Percentiles rank a stretch among this genome's conserved stretches.
Evolutionary conservation across 2,888 invertebrate species (phyloP).

Genomic region (Sabatieria punctata): DNA sequence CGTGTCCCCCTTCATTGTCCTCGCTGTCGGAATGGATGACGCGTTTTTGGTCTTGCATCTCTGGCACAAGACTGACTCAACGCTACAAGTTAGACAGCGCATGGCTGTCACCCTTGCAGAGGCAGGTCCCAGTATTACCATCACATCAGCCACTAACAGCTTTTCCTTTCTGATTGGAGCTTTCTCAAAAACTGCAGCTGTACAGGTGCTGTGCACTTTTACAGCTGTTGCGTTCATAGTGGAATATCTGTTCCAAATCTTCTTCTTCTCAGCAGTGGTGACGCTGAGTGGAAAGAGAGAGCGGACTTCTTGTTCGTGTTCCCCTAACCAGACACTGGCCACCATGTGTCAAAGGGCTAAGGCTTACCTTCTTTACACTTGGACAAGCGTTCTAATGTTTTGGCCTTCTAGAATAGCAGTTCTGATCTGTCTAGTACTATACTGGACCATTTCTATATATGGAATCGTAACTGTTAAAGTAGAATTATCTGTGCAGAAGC

Average conservation of each 20-base stretch:
- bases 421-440: too few relatives aligned
- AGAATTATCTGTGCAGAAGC: too few relatives aligned
- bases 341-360: too few relatives aligned
- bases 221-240: slow-evolving; percentile 1
- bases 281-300: slow-evolving; percentile 1
- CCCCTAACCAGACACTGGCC: too few relatives aligned
- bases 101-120: background rate
- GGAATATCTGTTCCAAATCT: slow-evolving; percentile 2
- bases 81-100: background rate
- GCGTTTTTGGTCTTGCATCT: background rate
- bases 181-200: background rate
- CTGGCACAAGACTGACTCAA: background rate
- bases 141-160: slow-evolving; percentile 5
- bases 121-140: slow-evolving; percentile 2
- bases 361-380: too few relatives aligned
- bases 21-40: slow-evolving; percentile 2
- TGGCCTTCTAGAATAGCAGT: too few relatives aligned
- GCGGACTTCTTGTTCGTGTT: background rate
- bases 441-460: too few relatives aligned
- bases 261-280: slow-evolving; percentile 1
- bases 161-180: slow-evolving; percentile 3
- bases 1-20: background rate
- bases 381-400: too few relatives aligned
- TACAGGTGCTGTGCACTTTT: slow-evolving; percentile 1
- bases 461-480: too few relatives aligned